Percentiles rank a stretch among this genome's conserved stretches.
These are phyloP conservation scores for Drosophila ezoana DNA, from an alignment of 2,888 invertebrate species.

Conservation along the genomic window DNA sequence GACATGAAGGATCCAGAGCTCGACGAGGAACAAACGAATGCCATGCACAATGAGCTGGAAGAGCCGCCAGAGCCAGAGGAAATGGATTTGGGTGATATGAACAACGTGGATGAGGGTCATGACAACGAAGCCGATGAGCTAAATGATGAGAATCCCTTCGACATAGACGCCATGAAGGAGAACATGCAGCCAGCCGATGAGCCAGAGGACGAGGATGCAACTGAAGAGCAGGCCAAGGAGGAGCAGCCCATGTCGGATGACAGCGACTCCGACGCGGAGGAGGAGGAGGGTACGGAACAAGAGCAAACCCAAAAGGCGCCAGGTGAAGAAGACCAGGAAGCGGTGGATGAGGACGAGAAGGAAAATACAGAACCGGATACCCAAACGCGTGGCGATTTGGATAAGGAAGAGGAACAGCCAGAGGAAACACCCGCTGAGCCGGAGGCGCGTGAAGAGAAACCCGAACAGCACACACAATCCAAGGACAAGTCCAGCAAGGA, in stretches of 20 bases:
- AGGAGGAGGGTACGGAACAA: conserved; percentile 81
- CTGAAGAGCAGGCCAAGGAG: conserved; percentile 86
- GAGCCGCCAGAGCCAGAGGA: conserved; percentile 93
- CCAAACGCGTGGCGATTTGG: conserved; percentile 82
- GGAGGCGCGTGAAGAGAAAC: conserved; percentile 83
- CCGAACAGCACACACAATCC: conserved; percentile 82
- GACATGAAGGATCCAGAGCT: conserved; percentile 92
- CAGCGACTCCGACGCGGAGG: conserved; percentile 85
- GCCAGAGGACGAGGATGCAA: conserved; percentile 79
- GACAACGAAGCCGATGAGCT: conserved; percentile 86
- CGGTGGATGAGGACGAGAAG: conserved; percentile 86
- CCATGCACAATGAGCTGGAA: conserved; percentile 92
- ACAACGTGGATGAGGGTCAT: conserved; percentile 91
- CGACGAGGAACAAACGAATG: conserved; percentile 92
- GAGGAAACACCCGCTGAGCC: conserved; percentile 88
- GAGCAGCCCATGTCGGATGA: conserved; percentile 86
- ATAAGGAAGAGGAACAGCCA: conserved; percentile 68
- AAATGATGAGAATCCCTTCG: conserved; percentile 92
- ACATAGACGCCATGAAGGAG: conserved; percentile 92
- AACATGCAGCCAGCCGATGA: conserved; percentile 84
- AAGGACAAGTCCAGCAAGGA: conserved; percentile 84
- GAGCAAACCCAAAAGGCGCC: conserved; percentile 81
- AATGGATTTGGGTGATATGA: conserved; percentile 94
- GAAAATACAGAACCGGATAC: conserved; percentile 86
- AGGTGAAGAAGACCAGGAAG: conserved; percentile 83